Evolutionary conservation across 2,888 invertebrate genomes (phyloP).

Genomic region (Metalampra italica): DNA sequence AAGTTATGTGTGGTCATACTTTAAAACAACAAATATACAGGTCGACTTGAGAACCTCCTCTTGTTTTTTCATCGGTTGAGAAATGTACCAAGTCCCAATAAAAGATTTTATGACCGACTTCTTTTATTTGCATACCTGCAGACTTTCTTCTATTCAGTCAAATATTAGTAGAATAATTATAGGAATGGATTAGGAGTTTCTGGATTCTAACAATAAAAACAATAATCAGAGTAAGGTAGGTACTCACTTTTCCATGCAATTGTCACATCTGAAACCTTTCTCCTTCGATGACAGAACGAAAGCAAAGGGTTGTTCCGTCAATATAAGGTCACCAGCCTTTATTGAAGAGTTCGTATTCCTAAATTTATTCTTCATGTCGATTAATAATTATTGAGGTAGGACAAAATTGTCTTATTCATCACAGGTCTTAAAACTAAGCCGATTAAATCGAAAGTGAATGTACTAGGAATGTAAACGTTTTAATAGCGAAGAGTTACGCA

Average conservation of each 20-base stretch:
- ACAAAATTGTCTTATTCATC: neutral
- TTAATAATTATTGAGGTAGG: conserved; percentile 1
- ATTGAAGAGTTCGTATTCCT: conserved; percentile 57
- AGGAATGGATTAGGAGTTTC: too few relatives aligned
- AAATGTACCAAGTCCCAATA: too few relatives aligned
- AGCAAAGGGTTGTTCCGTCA: conserved; percentile 86
- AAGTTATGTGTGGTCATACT: too few relatives aligned
- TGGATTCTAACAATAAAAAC: too few relatives aligned
- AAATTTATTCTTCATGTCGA: conserved; percentile 65
- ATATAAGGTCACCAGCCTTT: conserved; percentile 82
- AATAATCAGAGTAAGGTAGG: neutral
- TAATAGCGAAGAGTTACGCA: conserved; percentile 34
- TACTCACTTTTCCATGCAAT: conserved; percentile 85
- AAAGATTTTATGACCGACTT: too few relatives aligned
- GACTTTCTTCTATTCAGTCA: too few relatives aligned
- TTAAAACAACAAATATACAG: too few relatives aligned
- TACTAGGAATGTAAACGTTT: conserved; percentile 45
- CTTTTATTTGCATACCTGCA: too few relatives aligned
- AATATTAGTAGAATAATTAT: too few relatives aligned
- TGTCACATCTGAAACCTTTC: conserved; percentile 85
- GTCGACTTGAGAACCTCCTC: too few relatives aligned
- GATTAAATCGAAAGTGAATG: conserved; percentile 35
- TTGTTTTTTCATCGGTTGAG: too few relatives aligned
- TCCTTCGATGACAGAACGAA: conserved; percentile 85
- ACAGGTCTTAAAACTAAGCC: conserved; percentile 12